phyloP scores from a whole-genome alignment of 2,888 invertebrate genomes.

The Scrobipalpa atriplicella region DNA sequence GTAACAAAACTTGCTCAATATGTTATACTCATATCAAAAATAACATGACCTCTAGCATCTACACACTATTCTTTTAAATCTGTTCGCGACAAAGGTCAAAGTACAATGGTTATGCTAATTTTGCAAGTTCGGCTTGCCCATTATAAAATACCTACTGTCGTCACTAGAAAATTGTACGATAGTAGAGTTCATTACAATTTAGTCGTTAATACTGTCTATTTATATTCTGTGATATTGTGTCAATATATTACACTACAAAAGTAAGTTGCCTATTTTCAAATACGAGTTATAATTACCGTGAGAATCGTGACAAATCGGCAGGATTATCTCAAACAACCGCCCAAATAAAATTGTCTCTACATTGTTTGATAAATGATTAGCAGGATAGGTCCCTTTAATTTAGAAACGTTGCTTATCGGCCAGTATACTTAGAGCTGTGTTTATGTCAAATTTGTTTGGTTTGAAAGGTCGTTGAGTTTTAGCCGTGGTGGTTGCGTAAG shows the following conservation, averaged over 20 bases:
- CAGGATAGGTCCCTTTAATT: neutral
- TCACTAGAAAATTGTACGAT: neutral
- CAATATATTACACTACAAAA: neutral
- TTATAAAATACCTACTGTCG: neutral
- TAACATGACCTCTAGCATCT: slow-evolving; percentile 3
- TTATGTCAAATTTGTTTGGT: neutral
- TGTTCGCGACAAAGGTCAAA: neutral
- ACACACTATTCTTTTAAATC: neutral
- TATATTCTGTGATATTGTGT: too few species aligned
- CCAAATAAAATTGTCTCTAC: neutral
- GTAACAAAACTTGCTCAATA: slow-evolving; percentile 10
- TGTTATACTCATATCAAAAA: neutral
- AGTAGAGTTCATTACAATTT: slow-evolving; percentile 2
- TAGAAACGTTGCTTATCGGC: neutral
- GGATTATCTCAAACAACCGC: neutral
- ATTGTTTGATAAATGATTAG: neutral
- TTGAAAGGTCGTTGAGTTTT: slow-evolving; percentile 41
- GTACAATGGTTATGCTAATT: neutral
- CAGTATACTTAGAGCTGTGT: neutral
- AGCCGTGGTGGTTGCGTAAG: slow-evolving; percentile 63
- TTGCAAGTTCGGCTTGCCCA: neutral
- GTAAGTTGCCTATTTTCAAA: neutral
- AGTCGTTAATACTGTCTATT: too few species aligned
- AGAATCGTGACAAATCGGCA: neutral
- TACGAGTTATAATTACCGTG: neutral